phyloP scores from a whole-genome alignment of 1,140 invertebrate genomes.

The Lamellibrachia luymesi region DNA sequence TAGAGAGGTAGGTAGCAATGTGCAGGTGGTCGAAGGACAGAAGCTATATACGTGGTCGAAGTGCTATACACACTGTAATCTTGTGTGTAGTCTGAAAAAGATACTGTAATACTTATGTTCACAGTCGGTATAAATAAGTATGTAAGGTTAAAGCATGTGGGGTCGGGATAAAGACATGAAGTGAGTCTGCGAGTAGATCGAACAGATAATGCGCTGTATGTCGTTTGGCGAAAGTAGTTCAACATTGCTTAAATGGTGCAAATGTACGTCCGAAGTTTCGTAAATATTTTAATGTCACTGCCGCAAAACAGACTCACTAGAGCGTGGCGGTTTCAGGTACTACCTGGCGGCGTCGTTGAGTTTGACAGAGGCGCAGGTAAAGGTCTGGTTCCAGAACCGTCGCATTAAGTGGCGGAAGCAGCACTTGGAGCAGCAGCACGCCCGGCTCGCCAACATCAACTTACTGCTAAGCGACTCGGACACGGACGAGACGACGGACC shows the following conservation, averaged over 20 bases:
- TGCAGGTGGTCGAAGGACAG: not conserved
- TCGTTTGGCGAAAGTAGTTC: no score
- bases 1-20: conserved; percentile 66
- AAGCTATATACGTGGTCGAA: not conserved
- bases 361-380: conserved; percentile 69
- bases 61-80: not conserved
- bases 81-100: no score
- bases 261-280: no score
- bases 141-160: no score
- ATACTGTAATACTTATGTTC: no score
- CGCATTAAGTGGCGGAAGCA: conserved; percentile 95
- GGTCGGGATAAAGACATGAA: no score
- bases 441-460: conserved; percentile 70
- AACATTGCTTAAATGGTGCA: no score
- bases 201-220: no score
- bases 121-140: no score
- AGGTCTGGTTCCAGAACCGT: conserved; percentile 97
- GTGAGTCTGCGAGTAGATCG: no score
- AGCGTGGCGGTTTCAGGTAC: conserved; percentile 38
- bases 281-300: not conserved
- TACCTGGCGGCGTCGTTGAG: conserved; percentile 52
- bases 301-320: not conserved
- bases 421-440: conserved; percentile 86
- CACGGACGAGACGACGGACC: not conserved
- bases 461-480: conserved; percentile 32